Evolutionary conservation across 2,113 vertebrate genomes (phyloP).

Genomic region (Pangasianodon hypophthalmus): DNA sequence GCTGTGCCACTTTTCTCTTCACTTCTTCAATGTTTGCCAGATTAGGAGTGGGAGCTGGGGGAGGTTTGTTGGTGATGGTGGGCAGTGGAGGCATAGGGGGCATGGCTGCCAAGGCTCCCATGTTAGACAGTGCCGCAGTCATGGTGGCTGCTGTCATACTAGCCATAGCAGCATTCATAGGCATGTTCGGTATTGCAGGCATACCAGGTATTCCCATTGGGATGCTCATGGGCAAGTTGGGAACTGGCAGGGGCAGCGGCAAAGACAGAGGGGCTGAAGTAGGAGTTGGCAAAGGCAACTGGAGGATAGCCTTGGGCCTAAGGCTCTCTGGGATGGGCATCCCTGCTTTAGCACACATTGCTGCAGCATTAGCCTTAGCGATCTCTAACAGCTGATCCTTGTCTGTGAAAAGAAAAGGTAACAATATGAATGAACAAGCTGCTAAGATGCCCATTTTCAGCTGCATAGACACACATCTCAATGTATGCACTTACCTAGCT

Average conservation of each 20-base stretch:
- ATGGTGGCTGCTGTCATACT: conserved; percentile 81
- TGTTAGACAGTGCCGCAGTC: conserved; percentile 79
- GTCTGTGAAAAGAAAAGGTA: conserved; percentile 72
- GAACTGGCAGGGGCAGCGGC: conserved; percentile 74
- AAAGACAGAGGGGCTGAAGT: conserved; percentile 72
- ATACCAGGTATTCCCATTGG: conserved; percentile 65
- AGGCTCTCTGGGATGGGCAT: conserved; percentile 94
- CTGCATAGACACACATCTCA: background rate
- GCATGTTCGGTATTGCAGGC: conserved; percentile 76
- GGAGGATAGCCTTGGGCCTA: conserved; percentile 87
- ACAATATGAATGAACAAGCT: background rate
- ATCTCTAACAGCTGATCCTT: conserved; percentile 98
- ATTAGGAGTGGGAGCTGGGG: conserved; percentile 73
- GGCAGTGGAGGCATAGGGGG: conserved; percentile 76
- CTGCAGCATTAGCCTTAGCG: conserved; percentile 97
- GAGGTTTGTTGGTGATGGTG: conserved; percentile 79
- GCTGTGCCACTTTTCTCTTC: conserved; percentile 90
- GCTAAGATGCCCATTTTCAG: background rate
- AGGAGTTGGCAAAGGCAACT: conserved; percentile 77
- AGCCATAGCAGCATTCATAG: conserved; percentile 78
- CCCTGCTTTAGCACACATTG: conserved; percentile 98
- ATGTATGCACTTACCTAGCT: conserved; percentile 80
- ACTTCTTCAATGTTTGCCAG: conserved; percentile 79
- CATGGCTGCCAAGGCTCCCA: conserved; percentile 79
- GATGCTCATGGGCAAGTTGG: conserved; percentile 70